A percentile compares a stretch with the other conserved stretches of the same genome.
Conservation (phyloP, 2,797 vertebrate genomes). For the Catharus ustulatus region DNA sequence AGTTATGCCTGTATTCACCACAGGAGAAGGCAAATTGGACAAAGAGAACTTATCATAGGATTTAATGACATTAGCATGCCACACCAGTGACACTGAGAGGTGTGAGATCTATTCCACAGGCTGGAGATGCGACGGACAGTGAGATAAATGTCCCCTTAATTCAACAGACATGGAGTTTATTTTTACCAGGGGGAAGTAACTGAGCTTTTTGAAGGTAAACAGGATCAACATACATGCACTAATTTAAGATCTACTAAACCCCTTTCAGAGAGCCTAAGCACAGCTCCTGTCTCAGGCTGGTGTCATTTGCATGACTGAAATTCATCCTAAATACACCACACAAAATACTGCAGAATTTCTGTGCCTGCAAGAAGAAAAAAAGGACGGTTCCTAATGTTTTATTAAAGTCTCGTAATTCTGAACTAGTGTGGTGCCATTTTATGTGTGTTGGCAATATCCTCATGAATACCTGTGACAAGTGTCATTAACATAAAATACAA, state of each 20-base stretch:
- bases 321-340: slow-evolving; percentile 22
- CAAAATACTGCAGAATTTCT: slow-evolving; percentile 30
- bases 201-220: not conserved
- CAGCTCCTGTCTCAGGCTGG: not conserved
- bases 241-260: not conserved
- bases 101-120: slow-evolving; percentile 4
- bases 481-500: slow-evolving; percentile 50
- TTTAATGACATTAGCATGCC: not conserved
- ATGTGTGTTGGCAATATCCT: slow-evolving; percentile 35
- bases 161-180: not conserved
- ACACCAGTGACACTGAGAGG: not conserved
- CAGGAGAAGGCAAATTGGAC: not conserved
- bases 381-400: slow-evolving; percentile 44
- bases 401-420: slow-evolving; percentile 47
- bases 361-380: slow-evolving; percentile 23
- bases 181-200: not conserved
- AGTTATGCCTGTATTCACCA: not conserved
- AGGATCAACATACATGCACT: not conserved
- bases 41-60: not conserved
- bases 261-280: not conserved
- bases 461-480: slow-evolving; percentile 54
- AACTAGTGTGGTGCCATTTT: slow-evolving; percentile 35
- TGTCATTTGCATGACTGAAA: not conserved
- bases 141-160: not conserved
- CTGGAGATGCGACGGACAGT: not conserved